Percentiles rank a stretch among this genome's conserved stretches.
Evolutionary conservation across 1,140 invertebrate species (phyloP).

Genomic region (Ceratosolen solmsi): DNA sequence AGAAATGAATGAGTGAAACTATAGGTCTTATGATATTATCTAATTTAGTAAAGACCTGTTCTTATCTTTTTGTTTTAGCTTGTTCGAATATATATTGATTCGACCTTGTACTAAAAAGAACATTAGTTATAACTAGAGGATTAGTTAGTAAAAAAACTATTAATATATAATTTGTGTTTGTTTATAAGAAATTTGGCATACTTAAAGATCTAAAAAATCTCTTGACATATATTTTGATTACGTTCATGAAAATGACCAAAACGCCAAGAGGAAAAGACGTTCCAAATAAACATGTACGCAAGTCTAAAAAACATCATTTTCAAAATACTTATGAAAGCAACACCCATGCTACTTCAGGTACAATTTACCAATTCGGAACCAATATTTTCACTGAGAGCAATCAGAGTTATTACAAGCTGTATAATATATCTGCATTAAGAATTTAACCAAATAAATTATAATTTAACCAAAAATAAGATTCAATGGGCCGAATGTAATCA

Average conservation of each 20-base stretch:
- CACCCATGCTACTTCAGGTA: constrained; percentile 12
- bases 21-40: too few species aligned
- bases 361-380: not conserved
- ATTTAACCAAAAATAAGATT: too few species aligned
- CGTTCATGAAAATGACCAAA: constrained; percentile 15
- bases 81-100: too few species aligned
- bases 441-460: too few species aligned
- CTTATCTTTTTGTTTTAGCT: too few species aligned
- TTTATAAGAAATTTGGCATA: not conserved
- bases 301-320: constrained; percentile 22
- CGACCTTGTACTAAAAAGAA: not conserved
- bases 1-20: too few species aligned
- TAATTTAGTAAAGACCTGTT: too few species aligned
- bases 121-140: not conserved
- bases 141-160: not conserved
- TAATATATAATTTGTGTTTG: not conserved
- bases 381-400: not conserved
- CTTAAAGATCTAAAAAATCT: constrained; percentile 30
- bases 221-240: constrained; percentile 7
- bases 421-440: too few species aligned
- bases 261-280: constrained; percentile 1
- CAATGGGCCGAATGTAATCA: too few species aligned
- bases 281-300: constrained; percentile 30
- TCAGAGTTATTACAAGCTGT: too few species aligned
- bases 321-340: constrained; percentile 35